phyloP scores from a whole-genome alignment of 2,888 invertebrate genomes.

The Ypsolopha scabrella region DNA sequence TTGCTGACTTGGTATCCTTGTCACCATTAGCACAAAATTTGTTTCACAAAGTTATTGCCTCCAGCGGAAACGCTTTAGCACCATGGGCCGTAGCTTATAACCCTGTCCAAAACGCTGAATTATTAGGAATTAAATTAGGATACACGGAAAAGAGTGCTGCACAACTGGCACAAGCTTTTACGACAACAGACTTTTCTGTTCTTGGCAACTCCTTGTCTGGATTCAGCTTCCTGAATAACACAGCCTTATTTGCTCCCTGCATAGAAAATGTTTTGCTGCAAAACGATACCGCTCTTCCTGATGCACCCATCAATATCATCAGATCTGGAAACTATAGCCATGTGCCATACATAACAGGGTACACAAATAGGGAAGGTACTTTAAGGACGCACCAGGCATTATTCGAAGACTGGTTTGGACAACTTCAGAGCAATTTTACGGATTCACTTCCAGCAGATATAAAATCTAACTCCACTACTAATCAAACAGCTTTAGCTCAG shows the following conservation, averaged over 20 bases:
- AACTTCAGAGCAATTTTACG: constrained; percentile 43
- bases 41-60: constrained; percentile 43
- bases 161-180: constrained; percentile 32
- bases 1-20: constrained; percentile 50
- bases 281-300: constrained; percentile 32
- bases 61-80: constrained; percentile 51
- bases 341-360: constrained; percentile 45
- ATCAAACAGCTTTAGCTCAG: constrained; percentile 18
- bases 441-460: constrained; percentile 46
- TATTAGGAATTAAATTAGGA: constrained; percentile 30
- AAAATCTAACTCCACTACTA: constrained; percentile 18
- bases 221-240: constrained; percentile 39
- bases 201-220: constrained; percentile 25
- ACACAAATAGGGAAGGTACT: constrained; percentile 47
- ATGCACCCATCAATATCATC: constrained; percentile 39
- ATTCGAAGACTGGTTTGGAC: constrained; percentile 27
- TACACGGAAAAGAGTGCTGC: constrained; percentile 25
- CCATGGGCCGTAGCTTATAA: constrained; percentile 57
- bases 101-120: constrained; percentile 37
- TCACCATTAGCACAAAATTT: constrained; percentile 32
- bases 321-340: constrained; percentile 36
- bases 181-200: constrained; percentile 24
- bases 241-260: constrained; percentile 51
- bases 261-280: constrained; percentile 30
- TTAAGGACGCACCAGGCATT: constrained; percentile 35